Evolutionary conservation across 2,113 vertebrate species (phyloP), one percentile per base, ranked within the genome.

Genomic region (Prietella phreatophila): DNA sequence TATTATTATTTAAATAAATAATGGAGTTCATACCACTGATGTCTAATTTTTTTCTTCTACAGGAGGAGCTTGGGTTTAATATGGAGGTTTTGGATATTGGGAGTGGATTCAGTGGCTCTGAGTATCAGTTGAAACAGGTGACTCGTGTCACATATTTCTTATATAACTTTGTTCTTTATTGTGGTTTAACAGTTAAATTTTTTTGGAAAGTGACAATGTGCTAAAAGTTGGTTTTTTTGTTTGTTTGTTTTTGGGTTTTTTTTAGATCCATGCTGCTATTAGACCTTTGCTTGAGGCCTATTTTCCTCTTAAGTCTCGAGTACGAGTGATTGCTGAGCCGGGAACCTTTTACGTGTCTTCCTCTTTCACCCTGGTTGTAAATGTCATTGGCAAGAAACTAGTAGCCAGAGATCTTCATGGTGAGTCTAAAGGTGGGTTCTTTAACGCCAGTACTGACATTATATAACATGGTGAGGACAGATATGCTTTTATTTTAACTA

Each of bases 51-150:
- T 53, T 90, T 42, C 55, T 89, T 19, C 0, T 92, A 53, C 90
- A 99, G 98, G 94, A 95, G 93, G 98, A 99, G 93, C 94, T 99
- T 93, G 98, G 98, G 89, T 99, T 98, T 91, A 96, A 96, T 87
- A 97, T 99, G 97, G 96, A 95, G 92, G 94, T 98, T 88, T 92
- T 99, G 95, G 97, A 99, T 94, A 97, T 99, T 91, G 98, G 98
- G 83, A 96, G 97, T 88, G 98, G 98, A 89, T 99, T 99, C 94
- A 97, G 96, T 88, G 98, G 97, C 92, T 96, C 96, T 61, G 96
- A 97, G 89, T 95, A 96, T 94, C 97, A 99, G 85, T 94, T 99
- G 89, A 96, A 97, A 95, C 97, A 99, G 96, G 98, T 97, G 92
- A 53, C 19, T n/a, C 8, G 58, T 80, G 42, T 79, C 22, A 1